Conservation (phyloP, 2,113 vertebrate genomes). For the Chaenocephalus aceratus region DNA sequence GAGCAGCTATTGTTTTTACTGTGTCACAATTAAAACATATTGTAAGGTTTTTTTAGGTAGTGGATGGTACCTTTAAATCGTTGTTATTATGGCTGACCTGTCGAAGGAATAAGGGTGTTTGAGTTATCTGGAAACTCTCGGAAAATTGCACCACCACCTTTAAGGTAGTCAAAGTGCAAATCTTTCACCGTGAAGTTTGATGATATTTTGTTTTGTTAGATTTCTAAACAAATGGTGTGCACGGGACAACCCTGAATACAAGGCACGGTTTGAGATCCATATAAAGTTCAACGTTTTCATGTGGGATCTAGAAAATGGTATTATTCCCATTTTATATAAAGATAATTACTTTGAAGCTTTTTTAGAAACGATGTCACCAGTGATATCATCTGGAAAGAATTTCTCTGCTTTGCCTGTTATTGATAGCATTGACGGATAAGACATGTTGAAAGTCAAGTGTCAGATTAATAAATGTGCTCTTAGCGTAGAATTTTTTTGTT, state of each 20-base stretch:
- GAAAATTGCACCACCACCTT: not conserved
- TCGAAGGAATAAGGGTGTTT: too few species aligned
- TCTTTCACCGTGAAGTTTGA: not conserved
- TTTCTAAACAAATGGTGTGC: not conserved
- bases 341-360: not conserved
- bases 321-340: not conserved
- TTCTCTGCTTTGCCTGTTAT: slow-evolving; percentile 23
- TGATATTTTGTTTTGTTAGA: not conserved
- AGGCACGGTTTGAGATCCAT: not conserved
- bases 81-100: too few species aligned
- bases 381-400: slow-evolving; percentile 20
- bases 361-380: not conserved
- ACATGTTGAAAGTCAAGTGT: slow-evolving; percentile 3
- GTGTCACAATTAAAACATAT: not conserved
- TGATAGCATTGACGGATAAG: slow-evolving; percentile 4
- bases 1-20: not conserved
- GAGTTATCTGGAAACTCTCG: too few species aligned
- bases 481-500: too few species aligned
- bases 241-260: not conserved
- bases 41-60: too few species aligned
- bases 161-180: not conserved
- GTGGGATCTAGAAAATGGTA: not conserved
- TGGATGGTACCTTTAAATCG: too few species aligned
- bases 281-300: not conserved
- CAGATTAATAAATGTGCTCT: not conserved